Base-by-base conservation (phyloP, 2,888 invertebrate genomes). In the Corythucha ciliata region DNA sequence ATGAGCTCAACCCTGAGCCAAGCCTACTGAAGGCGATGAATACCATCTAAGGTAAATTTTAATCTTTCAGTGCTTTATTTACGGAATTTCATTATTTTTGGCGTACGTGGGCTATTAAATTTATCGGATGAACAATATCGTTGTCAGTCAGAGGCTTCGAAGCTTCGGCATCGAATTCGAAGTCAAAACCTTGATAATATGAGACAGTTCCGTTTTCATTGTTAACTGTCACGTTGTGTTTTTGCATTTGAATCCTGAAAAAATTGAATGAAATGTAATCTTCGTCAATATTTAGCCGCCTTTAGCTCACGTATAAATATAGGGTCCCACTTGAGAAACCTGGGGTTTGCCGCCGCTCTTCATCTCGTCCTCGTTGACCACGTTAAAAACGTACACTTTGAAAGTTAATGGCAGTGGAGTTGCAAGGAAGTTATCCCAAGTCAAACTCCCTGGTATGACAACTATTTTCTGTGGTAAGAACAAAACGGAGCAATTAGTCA, bases 61-160 rank as follows among this genome's bases (percentile, higher is more conserved):
- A n/a, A n/a, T n/a, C n/a, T n/a, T n/a, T n/a, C n/a, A n/a, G n/a
- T n/a, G n/a, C n/a, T n/a, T n/a, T n/a, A n/a, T n/a, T n/a, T n/a
- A n/a, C n/a, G n/a, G n/a, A n/a, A n/a, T n/a, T n/a, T n/a, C n/a
- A n/a, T n/a, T n/a, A n/a, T n/a, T n/a, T n/a, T n/a, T n/a, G n/a
- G n/a, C n/a, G n/a, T n/a, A 78, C 78, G 69, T 77, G 56, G 48
- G 77, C 72, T 1, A 75, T 72, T 16, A 74, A 70, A 62, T 79
- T 75, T 49, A 78, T 66, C 46, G 78, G 70, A 0, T 72, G 74
- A 1, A 79, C 58, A 24, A 69, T 67, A 29, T 78, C 77, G 10
- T 71, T 67, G 34, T 74, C 72, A 0, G 66, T 65, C 2, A 72
- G 63, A 0, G 62, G 64, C 0, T 70, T 70, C 0, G 77, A 74